Conservation (phyloP, 2,113 vertebrate genomes). For the Meles meles region DNA sequence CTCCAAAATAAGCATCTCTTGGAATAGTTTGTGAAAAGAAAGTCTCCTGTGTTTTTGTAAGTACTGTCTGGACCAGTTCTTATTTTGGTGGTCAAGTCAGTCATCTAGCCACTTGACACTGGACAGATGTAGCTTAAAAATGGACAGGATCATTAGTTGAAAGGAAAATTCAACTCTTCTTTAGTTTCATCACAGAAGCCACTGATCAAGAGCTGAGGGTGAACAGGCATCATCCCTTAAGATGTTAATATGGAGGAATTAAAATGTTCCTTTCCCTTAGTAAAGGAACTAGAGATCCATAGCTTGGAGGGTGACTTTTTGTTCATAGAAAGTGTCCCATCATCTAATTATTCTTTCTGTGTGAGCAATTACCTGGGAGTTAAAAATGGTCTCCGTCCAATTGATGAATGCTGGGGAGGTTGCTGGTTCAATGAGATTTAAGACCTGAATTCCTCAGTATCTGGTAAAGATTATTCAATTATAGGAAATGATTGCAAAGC, state of each 20-base stretch:
- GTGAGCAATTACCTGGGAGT: slow-evolving; percentile 40
- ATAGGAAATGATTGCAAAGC: slow-evolving; percentile 39
- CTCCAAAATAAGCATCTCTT: not conserved
- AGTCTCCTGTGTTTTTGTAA: not conserved
- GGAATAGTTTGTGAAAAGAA: not conserved
- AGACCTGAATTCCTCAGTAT: slow-evolving; percentile 20
- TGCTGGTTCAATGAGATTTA: not conserved
- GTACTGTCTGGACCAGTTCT: not conserved
- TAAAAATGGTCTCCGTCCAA: not conserved
- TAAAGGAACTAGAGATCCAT: not conserved
- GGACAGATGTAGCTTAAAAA: not conserved
- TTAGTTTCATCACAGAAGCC: not conserved
- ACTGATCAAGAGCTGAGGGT: not conserved
- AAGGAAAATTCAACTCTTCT: not conserved
- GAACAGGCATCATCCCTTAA: not conserved
- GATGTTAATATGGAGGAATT: slow-evolving; percentile 5
- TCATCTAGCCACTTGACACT: not conserved
- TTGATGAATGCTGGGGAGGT: not conserved
- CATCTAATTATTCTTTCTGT: slow-evolving; percentile 19
- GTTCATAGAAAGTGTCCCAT: not conserved
- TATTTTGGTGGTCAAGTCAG: not conserved
- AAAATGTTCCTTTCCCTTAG: not conserved
- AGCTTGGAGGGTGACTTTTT: not conserved
- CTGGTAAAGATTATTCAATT: slow-evolving; percentile 40
- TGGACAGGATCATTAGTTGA: not conserved